Conservation (phyloP, 2,113 vertebrate genomes). For the western clawed frog (Xenopus tropicalis) region UCB_Xtro_10.0 CM004452.2:34603501-34604000, state of each 20-base stretch:
- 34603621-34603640: not conserved
- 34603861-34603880: too few species aligned
- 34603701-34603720: not conserved
- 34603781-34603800: too few species aligned
- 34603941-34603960: too few species aligned
- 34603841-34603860: too few species aligned
- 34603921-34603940: too few species aligned
- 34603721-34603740: not conserved
- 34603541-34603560: slow-evolving; percentile 8
- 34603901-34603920: too few species aligned
- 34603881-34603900: too few species aligned
- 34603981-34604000: too few species aligned
- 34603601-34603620: not conserved
- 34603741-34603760: not conserved
- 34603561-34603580: slow-evolving; percentile 6
- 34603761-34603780: not conserved
- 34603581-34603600: not conserved
- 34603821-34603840: too few species aligned
- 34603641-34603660: not conserved
- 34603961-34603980: too few species aligned
- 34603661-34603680: not conserved
- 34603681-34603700: not conserved
- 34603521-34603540: not conserved
- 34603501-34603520: not conserved
- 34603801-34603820: too few species aligned